These are phyloP conservation scores for Leptopilina myrica DNA, from an alignment of 2,888 invertebrate genomes.

Conservation along the genomic window DNA sequence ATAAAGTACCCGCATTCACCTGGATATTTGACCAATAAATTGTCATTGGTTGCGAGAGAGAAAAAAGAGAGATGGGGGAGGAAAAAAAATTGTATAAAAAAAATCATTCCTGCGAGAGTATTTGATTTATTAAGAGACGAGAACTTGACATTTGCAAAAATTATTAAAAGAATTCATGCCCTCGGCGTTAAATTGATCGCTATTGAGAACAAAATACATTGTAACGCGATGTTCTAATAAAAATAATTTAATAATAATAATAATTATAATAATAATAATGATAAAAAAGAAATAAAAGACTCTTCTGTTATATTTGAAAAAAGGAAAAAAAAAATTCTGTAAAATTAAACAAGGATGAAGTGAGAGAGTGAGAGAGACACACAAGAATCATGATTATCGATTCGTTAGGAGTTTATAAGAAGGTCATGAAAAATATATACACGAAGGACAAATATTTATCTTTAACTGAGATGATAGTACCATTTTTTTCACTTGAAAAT, in stretches of 20 bases:
- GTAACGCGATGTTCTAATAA: slow-evolving; percentile 5
- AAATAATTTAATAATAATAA: not conserved
- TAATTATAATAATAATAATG: too few relatives aligned
- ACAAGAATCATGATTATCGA: slow-evolving; percentile 14
- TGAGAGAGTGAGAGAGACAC: not conserved
- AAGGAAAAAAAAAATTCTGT: not conserved
- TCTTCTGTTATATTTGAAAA: not conserved
- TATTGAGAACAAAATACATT: not conserved
- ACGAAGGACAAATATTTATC: slow-evolving; percentile 10
- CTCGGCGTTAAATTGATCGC: slow-evolving; percentile 12
- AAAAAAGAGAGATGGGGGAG: not conserved
- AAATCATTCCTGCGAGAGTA: not conserved
- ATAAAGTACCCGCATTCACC: slow-evolving; percentile 11
- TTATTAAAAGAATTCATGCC: slow-evolving; percentile 1
- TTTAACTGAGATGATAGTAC: not conserved
- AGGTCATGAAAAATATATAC: slow-evolving; percentile 13
- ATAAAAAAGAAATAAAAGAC: not conserved
- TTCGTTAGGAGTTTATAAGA: slow-evolving; percentile 8
- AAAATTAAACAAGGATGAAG: slow-evolving; percentile 11
- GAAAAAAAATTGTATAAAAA: not conserved
- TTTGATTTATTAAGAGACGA: slow-evolving; percentile 1
- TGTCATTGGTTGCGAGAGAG: not conserved
- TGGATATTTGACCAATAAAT: not conserved
- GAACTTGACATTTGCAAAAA: slow-evolving; percentile 15
- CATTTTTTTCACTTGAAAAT: not conserved